Evolutionary conservation across 2,888 invertebrate species (phyloP).

Genomic region (Pycnomerus fuliginosus): DNA sequence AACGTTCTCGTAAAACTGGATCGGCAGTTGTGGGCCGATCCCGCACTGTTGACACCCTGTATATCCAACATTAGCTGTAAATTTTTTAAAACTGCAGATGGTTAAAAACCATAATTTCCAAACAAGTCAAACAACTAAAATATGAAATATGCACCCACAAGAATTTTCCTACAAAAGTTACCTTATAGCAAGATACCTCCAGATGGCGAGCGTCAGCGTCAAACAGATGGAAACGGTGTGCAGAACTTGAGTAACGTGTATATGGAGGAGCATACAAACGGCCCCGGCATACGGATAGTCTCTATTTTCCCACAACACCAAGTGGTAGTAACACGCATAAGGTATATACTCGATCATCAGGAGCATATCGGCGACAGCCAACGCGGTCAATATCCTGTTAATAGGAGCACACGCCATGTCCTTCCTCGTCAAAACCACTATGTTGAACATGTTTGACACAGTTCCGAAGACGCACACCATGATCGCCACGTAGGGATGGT

Average conservation of each 20-base stretch:
- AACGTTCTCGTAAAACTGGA: no score
- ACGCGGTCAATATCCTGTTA: constrained; percentile 79
- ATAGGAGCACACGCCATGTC: constrained; percentile 82
- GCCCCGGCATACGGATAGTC: constrained; percentile 73
- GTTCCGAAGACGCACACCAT: constrained; percentile 85
- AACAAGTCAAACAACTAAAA: no score
- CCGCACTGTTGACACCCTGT: no score
- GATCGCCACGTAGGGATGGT: constrained; percentile 82
- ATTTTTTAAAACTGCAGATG: no score
- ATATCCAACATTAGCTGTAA: no score
- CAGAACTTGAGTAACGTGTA: constrained; percentile 76
- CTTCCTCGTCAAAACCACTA: constrained; percentile 80
- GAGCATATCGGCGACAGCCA: constrained; percentile 86
- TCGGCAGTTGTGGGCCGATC: no score
- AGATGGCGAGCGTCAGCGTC: constrained; percentile 77
- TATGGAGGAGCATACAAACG: constrained; percentile 74
- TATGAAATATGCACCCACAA: no score
- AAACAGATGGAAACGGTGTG: constrained; percentile 84
- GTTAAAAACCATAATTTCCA: no score
- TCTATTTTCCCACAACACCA: constrained; percentile 62
- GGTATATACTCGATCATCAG: constrained; percentile 87
- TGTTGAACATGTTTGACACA: constrained; percentile 82
- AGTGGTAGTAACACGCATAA: constrained; percentile 65
- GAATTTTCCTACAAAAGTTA: no score
- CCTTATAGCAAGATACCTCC: constrained; percentile 85